Evolutionary conservation across 2,113 vertebrate species (phyloP).

Genomic region (Calypte anna): DNA sequence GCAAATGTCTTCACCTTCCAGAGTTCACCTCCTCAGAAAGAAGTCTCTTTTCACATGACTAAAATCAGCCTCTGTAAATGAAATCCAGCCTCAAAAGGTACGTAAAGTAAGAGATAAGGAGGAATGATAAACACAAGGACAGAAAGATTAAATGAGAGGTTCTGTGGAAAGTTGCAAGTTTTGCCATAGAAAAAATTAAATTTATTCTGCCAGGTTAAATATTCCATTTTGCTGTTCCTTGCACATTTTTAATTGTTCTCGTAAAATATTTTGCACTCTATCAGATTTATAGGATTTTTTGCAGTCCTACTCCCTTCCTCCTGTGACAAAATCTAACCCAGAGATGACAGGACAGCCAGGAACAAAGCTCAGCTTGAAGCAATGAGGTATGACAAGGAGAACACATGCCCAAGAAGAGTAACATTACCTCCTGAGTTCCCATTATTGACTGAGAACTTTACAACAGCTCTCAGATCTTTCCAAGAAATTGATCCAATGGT

Average conservation of each 20-base stretch:
- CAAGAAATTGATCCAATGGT: not conserved
- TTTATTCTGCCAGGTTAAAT: not conserved
- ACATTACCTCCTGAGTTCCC: accelerated
- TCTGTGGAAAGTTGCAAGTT: not conserved
- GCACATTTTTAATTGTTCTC: not conserved
- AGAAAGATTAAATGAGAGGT: not conserved
- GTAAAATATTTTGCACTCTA: not conserved
- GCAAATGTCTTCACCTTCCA: not conserved
- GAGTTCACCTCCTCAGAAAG: not conserved
- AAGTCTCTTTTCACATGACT: not conserved
- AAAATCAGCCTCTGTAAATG: not conserved
- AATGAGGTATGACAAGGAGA: not conserved
- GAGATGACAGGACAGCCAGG: not conserved
- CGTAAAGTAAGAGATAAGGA: accelerated
- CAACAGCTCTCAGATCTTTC: not conserved
- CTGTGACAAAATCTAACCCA: not conserved
- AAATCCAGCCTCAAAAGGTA: not conserved
- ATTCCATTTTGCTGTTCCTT: not conserved
- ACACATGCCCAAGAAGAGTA: not conserved
- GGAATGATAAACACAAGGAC: not conserved
- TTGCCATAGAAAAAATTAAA: not conserved
- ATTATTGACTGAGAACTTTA: not conserved
- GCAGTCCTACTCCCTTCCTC: not conserved
- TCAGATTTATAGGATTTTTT: not conserved
- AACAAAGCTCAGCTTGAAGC: not conserved